Evolutionary conservation across 2,113 vertebrate species (phyloP).

Genomic region (Oreotrochilus melanogaster): DNA sequence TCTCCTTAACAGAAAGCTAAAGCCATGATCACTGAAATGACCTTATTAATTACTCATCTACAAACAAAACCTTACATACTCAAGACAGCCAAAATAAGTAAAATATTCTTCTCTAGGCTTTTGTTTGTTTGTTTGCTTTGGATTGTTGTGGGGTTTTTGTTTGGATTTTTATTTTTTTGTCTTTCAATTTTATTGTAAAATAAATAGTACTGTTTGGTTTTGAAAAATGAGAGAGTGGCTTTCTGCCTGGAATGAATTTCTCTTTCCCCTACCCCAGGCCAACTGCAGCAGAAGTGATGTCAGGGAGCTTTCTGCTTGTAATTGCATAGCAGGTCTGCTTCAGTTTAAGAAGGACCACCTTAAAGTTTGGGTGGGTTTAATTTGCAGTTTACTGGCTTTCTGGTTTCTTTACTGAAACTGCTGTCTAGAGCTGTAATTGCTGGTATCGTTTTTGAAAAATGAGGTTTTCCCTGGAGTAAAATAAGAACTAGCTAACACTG

Average conservation of each 20-base stretch:
- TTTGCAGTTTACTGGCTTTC: background rate
- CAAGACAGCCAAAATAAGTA: background rate
- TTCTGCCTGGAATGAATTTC: background rate
- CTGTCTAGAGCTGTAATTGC: conserved; percentile 25
- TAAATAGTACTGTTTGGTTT: background rate
- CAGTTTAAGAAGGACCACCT: background rate
- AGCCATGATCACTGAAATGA: background rate
- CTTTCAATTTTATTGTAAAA: background rate
- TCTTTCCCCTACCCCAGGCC: background rate
- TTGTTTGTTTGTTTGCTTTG: background rate
- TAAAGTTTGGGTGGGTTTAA: background rate
- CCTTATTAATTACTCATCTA: background rate
- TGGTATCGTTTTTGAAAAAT: background rate
- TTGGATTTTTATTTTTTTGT: no score
- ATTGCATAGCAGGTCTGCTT: background rate
- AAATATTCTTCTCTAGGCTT: background rate
- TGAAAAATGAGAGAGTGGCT: background rate
- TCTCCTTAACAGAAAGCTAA: background rate
- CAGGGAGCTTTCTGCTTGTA: background rate
- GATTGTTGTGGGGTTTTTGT: background rate
- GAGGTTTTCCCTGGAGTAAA: background rate
- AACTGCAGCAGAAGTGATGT: background rate
- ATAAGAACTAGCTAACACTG: background rate
- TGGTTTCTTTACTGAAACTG: conserved; percentile 25
- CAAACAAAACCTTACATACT: background rate